phyloP scores from a whole-genome alignment of 2,888 invertebrate genomes.

The Drosophila mulleri region DNA sequence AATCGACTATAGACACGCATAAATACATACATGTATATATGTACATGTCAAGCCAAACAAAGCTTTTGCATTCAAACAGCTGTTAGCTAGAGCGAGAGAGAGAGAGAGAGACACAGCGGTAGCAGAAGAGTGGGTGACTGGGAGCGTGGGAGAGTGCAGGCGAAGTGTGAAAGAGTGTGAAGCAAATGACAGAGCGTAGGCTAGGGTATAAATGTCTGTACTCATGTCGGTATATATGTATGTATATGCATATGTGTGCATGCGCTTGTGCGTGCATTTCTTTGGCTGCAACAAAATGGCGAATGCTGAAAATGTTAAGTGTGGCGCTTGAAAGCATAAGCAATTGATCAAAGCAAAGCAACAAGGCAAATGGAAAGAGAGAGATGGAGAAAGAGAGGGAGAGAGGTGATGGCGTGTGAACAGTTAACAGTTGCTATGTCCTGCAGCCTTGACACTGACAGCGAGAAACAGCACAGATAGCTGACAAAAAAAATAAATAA shows the following conservation, averaged over 20 bases:
- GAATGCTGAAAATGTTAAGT: background rate
- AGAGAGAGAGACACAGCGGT: no score
- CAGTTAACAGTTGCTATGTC: slow-evolving; percentile 12
- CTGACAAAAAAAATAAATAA: background rate
- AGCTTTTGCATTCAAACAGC: slow-evolving; percentile 19
- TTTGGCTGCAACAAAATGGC: slow-evolving; percentile 8
- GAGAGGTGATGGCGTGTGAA: slow-evolving; percentile 1
- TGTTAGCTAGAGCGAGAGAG: slow-evolving; percentile 4
- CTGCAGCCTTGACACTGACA: slow-evolving; percentile 4
- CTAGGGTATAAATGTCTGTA: background rate
- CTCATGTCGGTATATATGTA: background rate
- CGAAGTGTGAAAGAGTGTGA: background rate
- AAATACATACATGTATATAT: background rate
- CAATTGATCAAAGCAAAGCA: slow-evolving; percentile 3
- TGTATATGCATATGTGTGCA: background rate
- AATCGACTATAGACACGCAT: background rate
- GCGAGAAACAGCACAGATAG: slow-evolving; percentile 1
- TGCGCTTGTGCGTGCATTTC: background rate
- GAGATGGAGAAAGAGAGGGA: background rate
- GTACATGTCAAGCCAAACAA: background rate
- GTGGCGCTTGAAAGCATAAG: slow-evolving; percentile 2
- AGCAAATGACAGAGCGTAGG: background rate
- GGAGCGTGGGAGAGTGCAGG: background rate
- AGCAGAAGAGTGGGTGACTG: background rate
- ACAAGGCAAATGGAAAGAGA: background rate